Base-by-base conservation (phyloP, 2,888 invertebrate species). In the Thecophora atra region DNA sequence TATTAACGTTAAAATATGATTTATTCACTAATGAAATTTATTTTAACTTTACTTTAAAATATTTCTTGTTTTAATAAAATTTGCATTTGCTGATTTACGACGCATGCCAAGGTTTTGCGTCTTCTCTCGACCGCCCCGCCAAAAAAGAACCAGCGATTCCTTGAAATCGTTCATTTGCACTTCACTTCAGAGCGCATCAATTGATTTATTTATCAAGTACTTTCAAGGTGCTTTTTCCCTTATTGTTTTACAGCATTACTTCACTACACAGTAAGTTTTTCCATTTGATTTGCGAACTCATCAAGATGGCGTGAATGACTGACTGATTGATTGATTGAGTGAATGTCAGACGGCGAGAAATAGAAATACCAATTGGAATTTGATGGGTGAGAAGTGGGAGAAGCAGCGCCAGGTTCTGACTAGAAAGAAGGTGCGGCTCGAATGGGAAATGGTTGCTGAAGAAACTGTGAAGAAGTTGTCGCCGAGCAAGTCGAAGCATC, bases 141-240 rank as follows among this genome's bases (percentile, higher is more conserved):
- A 37, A 37, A 37, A 8, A 11, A 37, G 37, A 8, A 37, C 37
- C 37, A 37, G 37, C 37, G 37, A 37, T 11, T 37, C n/a, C 8
- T 30, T 60, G 30, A 60, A 65, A 24, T 65, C 44, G 44, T 65
- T 65, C 17, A n/a, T n/a, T n/a, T n/a, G n/a, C n/a, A n/a, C n/a
- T n/a, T 26, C 65, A 51, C 42, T 21, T 15, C 28, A n/a, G 15
- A 21, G 19, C 63, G 70, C n/a, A 63, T 63, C 70, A 70, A 63
- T 54, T 70, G 70, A 70, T 70, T 70, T 70, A 70, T 70, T 70
- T 63, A 24, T 47, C 30, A n/a, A 51, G 44, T 62, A 51, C 62
- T 37, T 60, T 62, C 60, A 69, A 51, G 19, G 42, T n/a, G 47
- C 60, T n/a, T 68, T 60, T 44, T 62, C 60, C 30, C 19, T 21